phyloP scores from a whole-genome alignment of 2,888 invertebrate genomes.

The Watsonalla binaria region DNA sequence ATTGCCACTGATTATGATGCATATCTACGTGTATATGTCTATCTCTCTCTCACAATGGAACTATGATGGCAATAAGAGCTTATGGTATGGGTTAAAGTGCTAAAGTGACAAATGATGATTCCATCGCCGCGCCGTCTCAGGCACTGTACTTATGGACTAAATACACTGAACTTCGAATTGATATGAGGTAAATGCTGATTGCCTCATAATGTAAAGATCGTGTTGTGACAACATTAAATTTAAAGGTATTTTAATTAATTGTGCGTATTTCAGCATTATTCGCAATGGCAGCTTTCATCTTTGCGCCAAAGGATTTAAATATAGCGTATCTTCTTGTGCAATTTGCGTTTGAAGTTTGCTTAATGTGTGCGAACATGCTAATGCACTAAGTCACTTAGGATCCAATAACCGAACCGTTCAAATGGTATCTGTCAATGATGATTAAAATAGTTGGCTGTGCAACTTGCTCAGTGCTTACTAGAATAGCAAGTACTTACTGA shows the following conservation, averaged over 20 bases:
- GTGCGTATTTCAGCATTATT: constrained; percentile 39
- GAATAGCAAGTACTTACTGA: background rate
- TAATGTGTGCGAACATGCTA: constrained; percentile 46
- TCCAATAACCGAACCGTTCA: constrained; percentile 52
- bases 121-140: too few species aligned
- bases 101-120: too few species aligned
- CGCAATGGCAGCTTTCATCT: constrained; percentile 68
- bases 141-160: too few species aligned
- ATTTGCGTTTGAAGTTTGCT: constrained; percentile 65
- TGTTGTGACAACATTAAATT: too few species aligned
- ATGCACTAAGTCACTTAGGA: constrained; percentile 51
- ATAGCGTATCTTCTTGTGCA: constrained; percentile 49
- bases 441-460: constrained; percentile 28
- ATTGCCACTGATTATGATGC: too few species aligned
- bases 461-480: background rate
- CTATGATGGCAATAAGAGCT: too few species aligned
- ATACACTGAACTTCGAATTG: too few species aligned
- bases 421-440: constrained; percentile 45
- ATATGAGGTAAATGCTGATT: too few species aligned
- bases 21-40: too few species aligned
- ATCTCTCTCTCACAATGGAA: too few species aligned
- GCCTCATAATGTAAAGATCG: constrained; percentile 24
- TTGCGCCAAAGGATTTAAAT: constrained; percentile 57
- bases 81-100: too few species aligned
- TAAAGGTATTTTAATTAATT: too few species aligned